phyloP scores from a whole-genome alignment of 2,888 invertebrate genomes.

The Drosophila monieri region DNA sequence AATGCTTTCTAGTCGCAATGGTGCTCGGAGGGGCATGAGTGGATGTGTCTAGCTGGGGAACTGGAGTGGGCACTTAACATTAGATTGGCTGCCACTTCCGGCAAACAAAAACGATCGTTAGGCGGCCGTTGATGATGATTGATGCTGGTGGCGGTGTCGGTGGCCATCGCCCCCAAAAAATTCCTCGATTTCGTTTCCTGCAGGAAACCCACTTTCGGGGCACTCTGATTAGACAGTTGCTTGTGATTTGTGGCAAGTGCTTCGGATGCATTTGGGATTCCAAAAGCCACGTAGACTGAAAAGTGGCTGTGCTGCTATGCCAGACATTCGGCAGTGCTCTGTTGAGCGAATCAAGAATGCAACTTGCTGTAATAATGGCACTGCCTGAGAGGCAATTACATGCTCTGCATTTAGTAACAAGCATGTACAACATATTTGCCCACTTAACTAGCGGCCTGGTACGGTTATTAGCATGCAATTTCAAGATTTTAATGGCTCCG shows the following conservation, averaged over 20 bases:
- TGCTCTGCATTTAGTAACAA: conserved; percentile 73
- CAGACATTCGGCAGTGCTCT: conserved; percentile 24
- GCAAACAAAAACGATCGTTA: conserved; percentile 58
- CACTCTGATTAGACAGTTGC: too few species aligned
- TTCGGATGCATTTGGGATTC: too few species aligned
- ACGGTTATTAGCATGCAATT: conserved; percentile 75
- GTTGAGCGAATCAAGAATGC: conserved; percentile 42
- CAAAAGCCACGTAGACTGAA: background rate
- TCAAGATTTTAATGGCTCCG: conserved; percentile 69
- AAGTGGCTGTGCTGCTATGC: conserved; percentile 2
- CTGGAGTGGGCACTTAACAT: conserved; percentile 75
- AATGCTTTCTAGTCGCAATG: conserved; percentile 67
- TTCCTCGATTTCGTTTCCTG: background rate
- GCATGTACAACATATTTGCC: conserved; percentile 75
- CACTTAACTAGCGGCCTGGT: conserved; percentile 66
- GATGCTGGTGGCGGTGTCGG: conserved; percentile 58
- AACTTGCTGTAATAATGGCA: conserved; percentile 57
- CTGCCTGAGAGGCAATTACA: conserved; percentile 66
- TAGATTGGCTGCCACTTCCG: conserved; percentile 77
- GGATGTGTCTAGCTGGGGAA: conserved; percentile 30
- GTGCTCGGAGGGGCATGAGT: conserved; percentile 12
- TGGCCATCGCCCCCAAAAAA: conserved; percentile 16
- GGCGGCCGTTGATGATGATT: conserved; percentile 66
- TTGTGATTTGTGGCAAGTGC: too few species aligned
- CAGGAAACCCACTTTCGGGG: background rate